Evolutionary conservation across 2,113 vertebrate genomes (phyloP).

Genomic region (Lampris megalopsis): DNA sequence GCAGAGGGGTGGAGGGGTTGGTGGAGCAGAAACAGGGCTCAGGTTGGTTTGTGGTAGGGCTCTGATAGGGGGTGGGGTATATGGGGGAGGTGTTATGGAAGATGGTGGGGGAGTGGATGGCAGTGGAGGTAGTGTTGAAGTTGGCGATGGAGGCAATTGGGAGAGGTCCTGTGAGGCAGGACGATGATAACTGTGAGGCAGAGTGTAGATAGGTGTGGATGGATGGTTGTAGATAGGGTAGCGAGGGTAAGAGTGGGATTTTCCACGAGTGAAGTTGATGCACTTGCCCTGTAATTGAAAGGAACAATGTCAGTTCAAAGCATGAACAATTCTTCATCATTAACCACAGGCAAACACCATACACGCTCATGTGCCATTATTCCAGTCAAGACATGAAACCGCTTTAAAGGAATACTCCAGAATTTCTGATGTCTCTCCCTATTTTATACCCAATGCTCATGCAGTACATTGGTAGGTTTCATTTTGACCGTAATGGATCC

Average conservation of each 20-base stretch:
- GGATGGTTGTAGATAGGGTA: conserved; percentile 90
- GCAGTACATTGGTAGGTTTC: too few species aligned
- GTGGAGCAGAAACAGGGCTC: conserved; percentile 20
- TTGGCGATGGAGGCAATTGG: conserved; percentile 72
- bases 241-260: conserved; percentile 82
- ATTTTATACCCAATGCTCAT: too few species aligned
- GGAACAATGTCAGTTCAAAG: not conserved
- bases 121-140: conserved; percentile 79
- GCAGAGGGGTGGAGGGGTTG: conserved; percentile 61
- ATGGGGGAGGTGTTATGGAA: conserved; percentile 75
- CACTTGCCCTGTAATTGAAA: conserved; percentile 88
- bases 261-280: conserved; percentile 91
- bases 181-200: conserved; percentile 70
- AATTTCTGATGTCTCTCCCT: too few species aligned
- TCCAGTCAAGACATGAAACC: not conserved
- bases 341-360: not conserved
- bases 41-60: conserved; percentile 65
- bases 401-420: not conserved
- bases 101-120: conserved; percentile 81
- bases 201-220: conserved; percentile 80
- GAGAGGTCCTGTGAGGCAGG: conserved; percentile 63
- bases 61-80: conserved; percentile 76
- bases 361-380: not conserved
- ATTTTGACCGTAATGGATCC: too few species aligned
- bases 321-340: not conserved